Conservation (phyloP, 2,113 vertebrate genomes). For the Campylomormyrus tamandua region DNA sequence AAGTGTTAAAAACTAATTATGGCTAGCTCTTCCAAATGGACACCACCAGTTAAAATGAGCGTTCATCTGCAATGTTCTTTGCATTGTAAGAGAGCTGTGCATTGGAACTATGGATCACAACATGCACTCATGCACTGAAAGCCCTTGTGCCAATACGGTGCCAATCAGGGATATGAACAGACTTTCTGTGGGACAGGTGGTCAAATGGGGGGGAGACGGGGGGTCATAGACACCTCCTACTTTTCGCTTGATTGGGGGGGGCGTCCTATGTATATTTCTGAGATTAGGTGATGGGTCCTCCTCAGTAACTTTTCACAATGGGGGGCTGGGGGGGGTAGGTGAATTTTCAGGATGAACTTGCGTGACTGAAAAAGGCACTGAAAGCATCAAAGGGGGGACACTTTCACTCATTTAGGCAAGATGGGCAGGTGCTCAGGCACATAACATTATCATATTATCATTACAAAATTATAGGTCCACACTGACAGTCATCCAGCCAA, state of each 20-base stretch:
- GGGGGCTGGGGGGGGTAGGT: too few species aligned
- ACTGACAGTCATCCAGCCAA: neutral
- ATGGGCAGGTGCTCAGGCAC: too few species aligned
- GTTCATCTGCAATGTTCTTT: neutral
- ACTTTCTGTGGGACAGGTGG: neutral
- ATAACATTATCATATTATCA: neutral
- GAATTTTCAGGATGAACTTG: neutral
- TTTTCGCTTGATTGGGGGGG: neutral
- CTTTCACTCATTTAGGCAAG: too few species aligned
- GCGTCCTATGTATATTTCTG: too few species aligned
- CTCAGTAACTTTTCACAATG: neutral
- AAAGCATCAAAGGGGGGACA: too few species aligned
- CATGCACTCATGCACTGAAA: neutral
- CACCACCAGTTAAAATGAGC: neutral
- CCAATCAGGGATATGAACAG: too few species aligned
- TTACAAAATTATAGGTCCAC: neutral
- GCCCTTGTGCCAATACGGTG: neutral
- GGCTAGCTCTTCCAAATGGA: neutral
- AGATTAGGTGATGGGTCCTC: too few species aligned
- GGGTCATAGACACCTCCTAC: neutral
- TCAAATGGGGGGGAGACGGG: neutral
- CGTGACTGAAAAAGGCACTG: too few species aligned
- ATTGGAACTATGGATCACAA: neutral
- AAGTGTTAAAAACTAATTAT: neutral
- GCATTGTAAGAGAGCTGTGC: neutral